These are phyloP conservation scores for Microctonus hyperodae DNA, from an alignment of 2,888 invertebrate species.

Conservation along the genomic window DNA sequence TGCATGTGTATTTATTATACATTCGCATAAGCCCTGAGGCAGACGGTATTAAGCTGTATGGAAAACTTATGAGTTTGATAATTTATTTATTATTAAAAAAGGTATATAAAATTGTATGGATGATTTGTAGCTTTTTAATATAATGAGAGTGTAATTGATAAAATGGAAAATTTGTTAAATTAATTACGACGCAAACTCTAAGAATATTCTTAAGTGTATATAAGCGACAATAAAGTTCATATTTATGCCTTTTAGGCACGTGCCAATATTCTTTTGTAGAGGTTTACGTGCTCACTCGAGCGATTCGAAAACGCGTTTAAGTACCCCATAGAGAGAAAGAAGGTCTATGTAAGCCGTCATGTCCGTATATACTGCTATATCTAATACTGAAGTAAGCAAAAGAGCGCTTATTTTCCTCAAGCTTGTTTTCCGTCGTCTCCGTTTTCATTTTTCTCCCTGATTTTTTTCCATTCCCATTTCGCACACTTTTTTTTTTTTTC, in stretches of 20 bases:
- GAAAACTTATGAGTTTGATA: too few relatives aligned
- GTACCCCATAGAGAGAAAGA: too few relatives aligned
- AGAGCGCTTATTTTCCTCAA: neutral
- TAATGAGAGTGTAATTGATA: too few relatives aligned
- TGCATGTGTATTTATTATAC: neutral
- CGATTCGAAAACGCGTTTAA: neutral
- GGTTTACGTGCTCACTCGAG: neutral
- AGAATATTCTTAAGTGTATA: neutral
- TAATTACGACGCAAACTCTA: constrained; percentile 1
- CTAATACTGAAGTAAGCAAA: constrained; percentile 15
- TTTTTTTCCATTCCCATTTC: neutral
- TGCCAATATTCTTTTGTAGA: constrained; percentile 15
- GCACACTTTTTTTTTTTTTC: neutral
- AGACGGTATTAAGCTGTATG: too few relatives aligned
- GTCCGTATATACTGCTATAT: neutral
- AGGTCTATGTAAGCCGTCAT: neutral
- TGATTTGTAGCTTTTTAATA: too few relatives aligned
- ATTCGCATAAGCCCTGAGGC: neutral
- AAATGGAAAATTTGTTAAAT: too few relatives aligned
- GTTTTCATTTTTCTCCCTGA: neutral
- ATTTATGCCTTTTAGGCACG: constrained; percentile 17
- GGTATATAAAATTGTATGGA: too few relatives aligned
- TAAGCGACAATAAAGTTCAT: neutral
- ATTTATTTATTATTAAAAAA: too few relatives aligned
- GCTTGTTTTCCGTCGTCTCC: constrained; percentile 16